Base-by-base conservation (phyloP, 2,888 invertebrate genomes). In the Drosophila meridionalis region DNA sequence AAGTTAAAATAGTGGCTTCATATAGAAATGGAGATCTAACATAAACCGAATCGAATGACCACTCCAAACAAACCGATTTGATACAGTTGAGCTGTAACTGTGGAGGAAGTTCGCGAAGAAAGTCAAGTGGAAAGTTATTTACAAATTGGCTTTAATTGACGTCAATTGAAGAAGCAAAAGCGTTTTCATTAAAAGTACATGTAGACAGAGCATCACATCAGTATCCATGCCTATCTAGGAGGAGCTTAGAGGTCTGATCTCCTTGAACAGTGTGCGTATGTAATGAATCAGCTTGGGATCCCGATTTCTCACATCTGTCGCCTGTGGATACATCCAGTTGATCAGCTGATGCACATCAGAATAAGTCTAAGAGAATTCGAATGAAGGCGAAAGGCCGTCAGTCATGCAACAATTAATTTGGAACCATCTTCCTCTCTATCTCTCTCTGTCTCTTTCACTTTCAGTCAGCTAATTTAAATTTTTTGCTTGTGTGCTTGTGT, bases 291-390 rank as follows among this genome's bases (percentile, higher is more conserved):
- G 65, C 66, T 83, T 86, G 1, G 90, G 66, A 65, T 92, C 89
- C 12, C 80, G 83, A 60, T 87, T 79, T 20, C 88, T 82, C 11
- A 69, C 6, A 60, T 92, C 90, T 28, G 71, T 75, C 0, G 87
- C 85, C 42, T 81, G 71, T 0, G 85, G 81, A 73, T 85, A 90
- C 75, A 87, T 84, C 4, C 92, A 91, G 62, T 80, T 82, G 26
- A 93, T 87, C 26, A 91, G 70, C 42, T 90, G 85, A 76, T 91
- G 87, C 34, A 92, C 58, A 76, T 93, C 93, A n/a, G 87, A 77
- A 61, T 87, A 90, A 28, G 48, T 64, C 92, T 92, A 36, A 20
- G 20, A 20, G 20, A 90, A 87, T 90, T 87, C 90, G 53, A 69
- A 68, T 53, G 53, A 63, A 80, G 87, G 89, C 87, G 87, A 89